These are phyloP conservation scores for Choloepus hoffmanni DNA, from an alignment of 2,113 vertebrate genomes.

Conservation along the genomic window DNA sequence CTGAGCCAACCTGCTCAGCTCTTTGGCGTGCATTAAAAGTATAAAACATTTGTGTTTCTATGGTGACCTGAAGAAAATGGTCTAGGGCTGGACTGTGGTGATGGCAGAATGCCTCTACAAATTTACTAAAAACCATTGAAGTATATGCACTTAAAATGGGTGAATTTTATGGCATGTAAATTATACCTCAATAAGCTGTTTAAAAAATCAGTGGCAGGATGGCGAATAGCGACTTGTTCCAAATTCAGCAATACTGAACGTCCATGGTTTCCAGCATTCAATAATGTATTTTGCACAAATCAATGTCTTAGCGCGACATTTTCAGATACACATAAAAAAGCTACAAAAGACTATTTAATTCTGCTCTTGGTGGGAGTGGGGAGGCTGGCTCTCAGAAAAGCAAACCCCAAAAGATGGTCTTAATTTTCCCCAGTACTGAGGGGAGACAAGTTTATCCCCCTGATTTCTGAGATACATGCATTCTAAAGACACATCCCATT, in stretches of 20 bases:
- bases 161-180: neutral
- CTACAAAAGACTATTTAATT: no score
- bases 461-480: neutral
- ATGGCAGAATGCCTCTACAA: no score
- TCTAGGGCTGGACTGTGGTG: neutral
- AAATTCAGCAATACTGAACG: fast-evolving
- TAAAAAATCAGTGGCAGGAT: no score
- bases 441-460: neutral
- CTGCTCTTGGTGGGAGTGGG: neutral
- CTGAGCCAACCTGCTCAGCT: fast-evolving
- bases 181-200: no score
- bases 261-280: neutral
- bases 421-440: fast-evolving
- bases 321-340: no score
- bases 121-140: no score
- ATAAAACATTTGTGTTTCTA: neutral
- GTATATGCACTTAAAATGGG: neutral
- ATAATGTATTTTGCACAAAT: fast-evolving
- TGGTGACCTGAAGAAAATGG: no score
- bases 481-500: no score
- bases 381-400: fast-evolving
- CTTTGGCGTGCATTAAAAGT: fast-evolving
- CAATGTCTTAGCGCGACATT: no score
- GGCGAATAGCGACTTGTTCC: no score
- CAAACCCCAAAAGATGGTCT: fast-evolving